Conservation (phyloP, 2,888 invertebrate species). For the Capitulum mitella region DNA sequence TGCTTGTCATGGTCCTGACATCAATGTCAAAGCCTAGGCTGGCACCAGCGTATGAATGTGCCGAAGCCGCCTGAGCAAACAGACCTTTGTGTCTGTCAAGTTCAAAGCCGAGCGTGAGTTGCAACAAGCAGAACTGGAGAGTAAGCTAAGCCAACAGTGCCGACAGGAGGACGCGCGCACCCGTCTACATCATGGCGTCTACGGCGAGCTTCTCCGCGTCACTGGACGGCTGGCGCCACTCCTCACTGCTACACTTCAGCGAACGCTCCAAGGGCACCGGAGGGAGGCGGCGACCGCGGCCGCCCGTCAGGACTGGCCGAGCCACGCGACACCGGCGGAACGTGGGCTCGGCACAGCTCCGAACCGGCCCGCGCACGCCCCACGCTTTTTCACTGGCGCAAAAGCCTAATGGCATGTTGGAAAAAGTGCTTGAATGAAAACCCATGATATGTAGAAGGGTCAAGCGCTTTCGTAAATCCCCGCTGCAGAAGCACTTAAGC, state of each 20-base stretch:
- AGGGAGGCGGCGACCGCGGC: background rate
- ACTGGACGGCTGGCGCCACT: background rate
- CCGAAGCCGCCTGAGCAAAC: background rate
- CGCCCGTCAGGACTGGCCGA: too few relatives aligned
- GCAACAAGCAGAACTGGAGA: background rate
- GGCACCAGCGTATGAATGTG: background rate
- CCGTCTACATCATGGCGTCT: background rate
- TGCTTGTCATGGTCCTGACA: background rate
- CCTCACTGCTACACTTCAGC: background rate
- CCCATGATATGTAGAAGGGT: background rate
- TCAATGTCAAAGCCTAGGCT: background rate
- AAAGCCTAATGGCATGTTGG: background rate
- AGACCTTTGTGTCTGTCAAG: background rate
- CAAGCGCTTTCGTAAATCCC: background rate
- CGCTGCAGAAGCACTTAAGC: constrained; percentile 6
- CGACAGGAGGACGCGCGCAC: background rate
- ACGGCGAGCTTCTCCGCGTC: background rate
- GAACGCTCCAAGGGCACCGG: background rate
- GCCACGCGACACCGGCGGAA: too few relatives aligned
- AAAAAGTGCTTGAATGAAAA: background rate
- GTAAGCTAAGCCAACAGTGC: constrained; percentile 11
- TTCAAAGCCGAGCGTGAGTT: background rate
- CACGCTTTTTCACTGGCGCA: background rate
- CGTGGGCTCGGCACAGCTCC: too few relatives aligned
- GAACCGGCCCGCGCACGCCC: background rate